Evolutionary conservation across 2,888 invertebrate species (phyloP), one percentile per base, ranked within the genome.

Genomic region (Stratiomys singularior): DNA sequence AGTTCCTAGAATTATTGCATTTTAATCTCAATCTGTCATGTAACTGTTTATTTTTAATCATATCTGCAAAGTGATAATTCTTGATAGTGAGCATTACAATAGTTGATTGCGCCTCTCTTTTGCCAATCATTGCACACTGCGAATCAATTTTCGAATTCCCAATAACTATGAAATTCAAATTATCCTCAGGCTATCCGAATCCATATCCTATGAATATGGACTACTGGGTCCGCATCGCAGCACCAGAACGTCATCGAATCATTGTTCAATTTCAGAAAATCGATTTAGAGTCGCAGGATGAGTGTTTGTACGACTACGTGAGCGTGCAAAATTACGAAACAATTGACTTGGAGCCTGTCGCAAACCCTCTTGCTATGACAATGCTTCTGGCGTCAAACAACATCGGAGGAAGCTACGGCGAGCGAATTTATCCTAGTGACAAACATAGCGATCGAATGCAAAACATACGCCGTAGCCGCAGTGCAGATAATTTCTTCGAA

Each of bases 251-350:
- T 81, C 91, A 92, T 0, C 88, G 94, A 72, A 88, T 94, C 3
- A 90, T 94, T 3, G 88, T 94, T 77, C 90, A 91, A 82, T 93
- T 94, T 84, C 88, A 90, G 66, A 89, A 89, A 81, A 89, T 94
- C 69, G 93, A 94, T 84, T 86, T 94, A 78, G 95, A 95, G 86
- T 88, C 90, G 76, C 94, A 95, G 86, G 89, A 90, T 78, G 92
- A 94, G 83, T 95, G 95, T 83, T 89, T 94, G 1, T 95, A 95
- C 84, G 95, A 95, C 85, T 94, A 90, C 84, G 89, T 94, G 56
- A 92, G 93, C 86, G 89, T 94, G 81, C 87, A 88, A 81, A 88
- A 85, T 80, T 84, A 82, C 80, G 83, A 84, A 63, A 81, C 82
- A 77, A 81, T 83, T 76, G 82, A 82, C 58, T 81, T 84, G 23